Evolutionary conservation across 2,888 invertebrate species (phyloP).

Genomic region (Agrotis ipsilon): DNA sequence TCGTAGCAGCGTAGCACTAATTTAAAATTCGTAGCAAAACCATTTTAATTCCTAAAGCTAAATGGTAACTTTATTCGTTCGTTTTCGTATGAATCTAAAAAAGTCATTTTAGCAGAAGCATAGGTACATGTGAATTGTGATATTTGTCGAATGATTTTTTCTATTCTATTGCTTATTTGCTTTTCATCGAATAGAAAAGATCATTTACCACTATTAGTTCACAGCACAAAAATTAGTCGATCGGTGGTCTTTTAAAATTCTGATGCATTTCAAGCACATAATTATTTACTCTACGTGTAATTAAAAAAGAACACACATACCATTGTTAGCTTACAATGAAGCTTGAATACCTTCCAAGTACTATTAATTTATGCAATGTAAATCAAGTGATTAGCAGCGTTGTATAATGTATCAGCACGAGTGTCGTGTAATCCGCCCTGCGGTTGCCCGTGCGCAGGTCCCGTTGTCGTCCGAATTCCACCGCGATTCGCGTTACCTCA

Average conservation of each 20-base stretch:
- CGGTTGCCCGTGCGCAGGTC: conserved; percentile 69
- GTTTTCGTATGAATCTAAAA: no score
- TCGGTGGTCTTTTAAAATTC: no score
- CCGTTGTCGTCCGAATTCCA: conserved; percentile 87
- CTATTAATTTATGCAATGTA: conserved; percentile 36
- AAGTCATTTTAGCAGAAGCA: no score
- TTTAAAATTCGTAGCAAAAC: conserved; percentile 2
- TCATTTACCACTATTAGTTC: no score
- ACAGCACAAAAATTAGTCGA: no score
- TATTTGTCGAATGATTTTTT: no score
- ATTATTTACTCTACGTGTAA: background rate
- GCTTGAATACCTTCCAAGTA: conserved; percentile 52
- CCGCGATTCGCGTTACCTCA: conserved; percentile 82
- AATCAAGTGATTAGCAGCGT: conserved; percentile 54
- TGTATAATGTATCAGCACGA: conserved; percentile 66
- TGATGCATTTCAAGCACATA: no score
- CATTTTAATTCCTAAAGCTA: background rate
- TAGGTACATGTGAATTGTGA: no score
- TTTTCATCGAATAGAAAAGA: no score
- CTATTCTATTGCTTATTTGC: no score
- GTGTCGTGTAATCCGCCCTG: conserved; percentile 45
- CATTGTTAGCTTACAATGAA: conserved; percentile 31
- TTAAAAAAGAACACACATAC: conserved; percentile 23
- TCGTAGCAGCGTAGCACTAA: conserved; percentile 27
- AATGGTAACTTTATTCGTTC: no score